These are phyloP conservation scores for Ginglymostoma cirratum DNA, from an alignment of 2,113 vertebrate genomes.

Conservation along the genomic window DNA sequence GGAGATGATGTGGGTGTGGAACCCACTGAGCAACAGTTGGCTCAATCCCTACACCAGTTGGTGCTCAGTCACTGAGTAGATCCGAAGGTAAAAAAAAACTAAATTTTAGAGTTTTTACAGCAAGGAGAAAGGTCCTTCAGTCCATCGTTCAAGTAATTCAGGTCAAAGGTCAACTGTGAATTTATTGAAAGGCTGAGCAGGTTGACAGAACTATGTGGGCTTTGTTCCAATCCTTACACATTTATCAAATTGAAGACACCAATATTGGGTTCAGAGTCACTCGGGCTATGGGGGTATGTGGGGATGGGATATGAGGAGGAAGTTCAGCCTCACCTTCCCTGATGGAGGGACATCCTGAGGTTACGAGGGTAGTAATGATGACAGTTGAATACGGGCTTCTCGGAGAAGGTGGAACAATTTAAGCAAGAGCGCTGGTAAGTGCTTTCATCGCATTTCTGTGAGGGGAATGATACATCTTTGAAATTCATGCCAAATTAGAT, in stretches of 20 bases:
- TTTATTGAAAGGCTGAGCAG: background rate
- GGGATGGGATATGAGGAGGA: background rate
- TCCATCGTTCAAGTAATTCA: too few relatives aligned
- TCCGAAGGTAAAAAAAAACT: background rate
- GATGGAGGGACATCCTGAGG: background rate
- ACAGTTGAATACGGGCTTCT: background rate
- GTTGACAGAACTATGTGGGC: background rate
- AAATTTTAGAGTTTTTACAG: too few relatives aligned
- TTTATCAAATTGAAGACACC: background rate
- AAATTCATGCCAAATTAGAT: conserved; percentile 8
- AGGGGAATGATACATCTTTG: background rate
- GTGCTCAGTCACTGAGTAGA: background rate
- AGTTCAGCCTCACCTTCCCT: background rate
- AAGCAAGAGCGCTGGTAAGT: background rate
- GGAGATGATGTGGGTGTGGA: too few relatives aligned
- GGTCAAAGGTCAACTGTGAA: background rate
- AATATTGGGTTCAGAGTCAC: background rate
- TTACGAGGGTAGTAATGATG: background rate
- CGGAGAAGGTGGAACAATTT: background rate
- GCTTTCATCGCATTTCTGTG: background rate
- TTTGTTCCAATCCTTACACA: background rate
- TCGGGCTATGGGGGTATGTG: background rate
- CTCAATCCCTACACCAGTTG: background rate
- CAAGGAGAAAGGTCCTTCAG: too few relatives aligned
- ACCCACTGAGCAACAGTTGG: too few relatives aligned